Base-by-base conservation (phyloP, 2,888 invertebrate species). In the Arge pagana region DNA sequence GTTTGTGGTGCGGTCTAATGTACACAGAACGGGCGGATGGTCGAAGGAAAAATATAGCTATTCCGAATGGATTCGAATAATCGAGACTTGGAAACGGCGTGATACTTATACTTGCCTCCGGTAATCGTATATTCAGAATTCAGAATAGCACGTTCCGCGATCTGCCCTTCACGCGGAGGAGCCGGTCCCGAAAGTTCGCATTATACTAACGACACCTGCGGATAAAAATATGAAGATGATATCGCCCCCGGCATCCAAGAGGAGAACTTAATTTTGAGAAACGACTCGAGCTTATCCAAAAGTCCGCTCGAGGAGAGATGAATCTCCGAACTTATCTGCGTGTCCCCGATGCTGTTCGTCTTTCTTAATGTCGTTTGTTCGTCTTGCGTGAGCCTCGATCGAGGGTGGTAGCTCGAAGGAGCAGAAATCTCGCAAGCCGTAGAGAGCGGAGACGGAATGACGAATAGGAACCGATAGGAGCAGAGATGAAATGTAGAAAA, bases 211-310 rank as follows among this genome's bases (percentile, higher is more conserved):
- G 45, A 45, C 35, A 33, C 33, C 24, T 31, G 11, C 21, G 45
- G 45, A 45, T 45, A 45, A 45, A 45, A 45, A 45, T 45, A 45
- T 45, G 45, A 35, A 45, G 45, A 45, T 45, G 23, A 33, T 15
- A 15, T 24, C 15, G 18, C 42, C 28, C 42, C 31, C 11, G 19
- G 18, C 26, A 21, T n/a, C 26, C 3, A 26, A 31, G 45, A 45
- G 35, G 23, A 45, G 33, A 45, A 33, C 45, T 45, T 45, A 45
- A 45, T 45, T 33, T 45, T 45, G 45, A 45, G 45, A 45, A 45
- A 45, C 45, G 45, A 45, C 45, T 33, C 5, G 45, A 21, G 45
- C 45, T 45, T 45, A 45, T 45, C 45, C 45, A 33, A 33, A n/a
- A 45, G 23, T 45, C 45, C 45, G 33, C 35, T 33, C 35, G 33